These are phyloP conservation scores for Phalacrocorax aristotelis DNA, from an alignment of 2,113 vertebrate genomes.

Conservation along the genomic window DNA sequence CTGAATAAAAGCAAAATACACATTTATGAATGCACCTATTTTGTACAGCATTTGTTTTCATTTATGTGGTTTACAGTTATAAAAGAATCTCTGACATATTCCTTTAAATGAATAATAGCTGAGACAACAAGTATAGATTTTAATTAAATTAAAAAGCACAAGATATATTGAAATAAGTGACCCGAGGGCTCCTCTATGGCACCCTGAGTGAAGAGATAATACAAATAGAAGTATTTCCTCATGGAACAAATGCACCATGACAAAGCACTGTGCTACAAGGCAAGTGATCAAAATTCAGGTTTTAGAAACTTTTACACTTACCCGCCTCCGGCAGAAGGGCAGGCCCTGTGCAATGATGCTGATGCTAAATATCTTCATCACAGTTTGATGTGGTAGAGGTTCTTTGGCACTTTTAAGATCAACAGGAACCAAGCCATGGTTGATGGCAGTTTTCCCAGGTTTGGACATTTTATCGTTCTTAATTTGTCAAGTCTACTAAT, in stretches of 20 bases:
- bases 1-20: background rate
- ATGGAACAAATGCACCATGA: background rate
- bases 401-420: conserved; percentile 84
- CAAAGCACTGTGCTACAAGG: conserved; percentile 26
- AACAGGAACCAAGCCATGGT: conserved; percentile 80
- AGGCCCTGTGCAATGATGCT: conserved; percentile 96
- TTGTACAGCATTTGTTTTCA: background rate
- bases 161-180: background rate
- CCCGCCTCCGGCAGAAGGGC: conserved; percentile 95
- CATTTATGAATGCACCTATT: background rate
- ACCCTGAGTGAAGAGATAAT: background rate
- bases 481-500: conserved; percentile 64
- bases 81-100: background rate
- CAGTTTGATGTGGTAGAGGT: conserved; percentile 86
- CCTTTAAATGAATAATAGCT: background rate
- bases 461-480: conserved; percentile 84
- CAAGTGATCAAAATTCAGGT: conserved; percentile 18
- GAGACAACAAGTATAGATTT: background rate
- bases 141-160: background rate
- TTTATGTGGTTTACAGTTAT: background rate
- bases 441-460: conserved; percentile 77
- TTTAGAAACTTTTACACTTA: conserved; percentile 74
- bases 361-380: conserved; percentile 98
- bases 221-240: background rate
- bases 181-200: background rate